Evolutionary conservation across 2,797 vertebrate genomes (phyloP), one percentile per base, ranked within the genome.

Genomic region (Taenioides sp.): DNA sequence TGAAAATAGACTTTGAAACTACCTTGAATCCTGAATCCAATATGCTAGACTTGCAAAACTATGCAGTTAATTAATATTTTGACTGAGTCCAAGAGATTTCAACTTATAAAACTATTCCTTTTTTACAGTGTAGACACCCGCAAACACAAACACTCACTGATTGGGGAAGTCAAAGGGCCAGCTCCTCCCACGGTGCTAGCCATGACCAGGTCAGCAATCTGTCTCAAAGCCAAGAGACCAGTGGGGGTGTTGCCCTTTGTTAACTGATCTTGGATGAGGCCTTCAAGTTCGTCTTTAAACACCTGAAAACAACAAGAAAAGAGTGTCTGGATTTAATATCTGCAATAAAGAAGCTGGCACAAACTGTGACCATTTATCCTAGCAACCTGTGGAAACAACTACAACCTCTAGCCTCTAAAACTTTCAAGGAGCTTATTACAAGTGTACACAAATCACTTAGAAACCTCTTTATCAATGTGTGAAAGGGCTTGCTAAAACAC

Each of bases 241-340:
- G 94, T 92, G 31, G 96, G 95, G 84, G 92, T 96, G 92, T 97
- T 96, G 78, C 95, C 96, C 86, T 98, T 98, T 72, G 95, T 96
- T 93, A 96, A 88, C 89, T 98, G 97, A 84, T 98, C 97, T 86
- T 98, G 95, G 84, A 98, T 97, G 88, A 98, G 94, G 66, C 94
- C 95, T 90, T 98, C 96, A 89, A 98, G 80, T 86, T 98, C 97
- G 85, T 98, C 97, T 88, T 97, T 96, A 91, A 99, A 99, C 83
- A 96, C 96, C 97, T 99, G 89, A 5, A 84, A 83, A 86, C 86
- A 91, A 69, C 59, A 49, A 27, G 3, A 69, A 43, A 25, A 49
- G 9, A 9, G 25, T 65, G 27, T 43, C 62, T 62, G n/a, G 16
- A 10, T 67, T 61, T 16, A 37, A 34, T 28, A 49, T 43, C 14